Conservation (phyloP, 2,113 vertebrate genomes). For the Paedocypris sp. region DNA sequence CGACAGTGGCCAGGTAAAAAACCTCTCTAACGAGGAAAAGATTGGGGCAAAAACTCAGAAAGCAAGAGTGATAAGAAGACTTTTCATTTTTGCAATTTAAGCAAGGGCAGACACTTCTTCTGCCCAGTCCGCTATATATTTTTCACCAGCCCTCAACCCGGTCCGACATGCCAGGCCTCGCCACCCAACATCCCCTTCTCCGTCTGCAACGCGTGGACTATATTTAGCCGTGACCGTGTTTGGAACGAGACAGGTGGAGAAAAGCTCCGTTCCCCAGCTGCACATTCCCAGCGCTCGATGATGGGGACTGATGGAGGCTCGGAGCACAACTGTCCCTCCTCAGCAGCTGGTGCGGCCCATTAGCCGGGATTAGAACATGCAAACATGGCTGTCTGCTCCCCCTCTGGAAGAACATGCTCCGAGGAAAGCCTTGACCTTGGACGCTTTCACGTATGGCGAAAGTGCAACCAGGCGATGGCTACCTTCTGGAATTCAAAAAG, state of each 20-base stretch:
- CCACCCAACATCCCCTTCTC: constrained; percentile 7
- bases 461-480: no score
- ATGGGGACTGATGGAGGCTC: constrained; percentile 8
- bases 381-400: constrained; percentile 11
- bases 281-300: constrained; percentile 10
- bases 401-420: background rate
- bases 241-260: constrained; percentile 40
- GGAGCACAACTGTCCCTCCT: constrained; percentile 30
- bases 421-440: constrained; percentile 27
- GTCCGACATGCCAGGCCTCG: constrained; percentile 2
- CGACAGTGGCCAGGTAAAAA: no score
- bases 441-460: no score
- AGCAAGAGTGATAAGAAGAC: no score
- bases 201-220: constrained; percentile 12
- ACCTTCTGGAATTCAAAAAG: no score
- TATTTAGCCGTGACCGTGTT: constrained; percentile 30
- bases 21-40: no score
- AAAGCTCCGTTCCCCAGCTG: constrained; percentile 45
- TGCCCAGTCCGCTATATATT: constrained; percentile 13
- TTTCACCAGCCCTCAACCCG: constrained; percentile 4
- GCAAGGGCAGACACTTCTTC: background rate
- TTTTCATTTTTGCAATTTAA: background rate
- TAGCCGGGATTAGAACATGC: constrained; percentile 24
- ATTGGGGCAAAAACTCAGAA: no score
- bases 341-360: constrained; percentile 25